Evolutionary conservation across 2,888 invertebrate species (phyloP).

Genomic region (Epicampocera succincta): DNA sequence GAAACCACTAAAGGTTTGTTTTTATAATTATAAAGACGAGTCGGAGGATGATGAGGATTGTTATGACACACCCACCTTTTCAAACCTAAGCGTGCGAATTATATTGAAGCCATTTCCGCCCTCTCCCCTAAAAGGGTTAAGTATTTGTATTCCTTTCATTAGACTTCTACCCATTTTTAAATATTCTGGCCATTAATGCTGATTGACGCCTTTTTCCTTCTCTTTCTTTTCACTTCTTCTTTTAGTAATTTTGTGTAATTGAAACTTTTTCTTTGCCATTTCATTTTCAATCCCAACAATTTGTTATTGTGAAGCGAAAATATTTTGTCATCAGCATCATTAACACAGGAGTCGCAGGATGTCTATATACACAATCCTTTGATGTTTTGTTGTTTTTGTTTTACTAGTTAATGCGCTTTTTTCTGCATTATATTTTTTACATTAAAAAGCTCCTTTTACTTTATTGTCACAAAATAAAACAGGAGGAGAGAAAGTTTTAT

Average conservation of each 20-base stretch:
- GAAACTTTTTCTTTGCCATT: slow-evolving; percentile 66
- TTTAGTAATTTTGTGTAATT: slow-evolving; percentile 68
- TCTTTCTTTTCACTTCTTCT: background rate
- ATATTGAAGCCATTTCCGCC: slow-evolving; percentile 31
- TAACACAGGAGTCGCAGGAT: slow-evolving; percentile 55
- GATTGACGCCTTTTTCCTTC: slow-evolving; percentile 67
- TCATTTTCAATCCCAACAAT: slow-evolving; percentile 41
- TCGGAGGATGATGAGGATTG: slow-evolving; percentile 4
- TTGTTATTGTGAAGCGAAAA: slow-evolving; percentile 48
- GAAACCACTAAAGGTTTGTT: slow-evolving; percentile 68
- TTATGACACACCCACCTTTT: slow-evolving; percentile 61
- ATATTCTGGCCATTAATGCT: slow-evolving; percentile 67
- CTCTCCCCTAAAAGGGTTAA: slow-evolving; percentile 63
- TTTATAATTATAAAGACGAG: slow-evolving; percentile 42
- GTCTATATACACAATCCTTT: slow-evolving; percentile 64
- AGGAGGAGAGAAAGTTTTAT: slow-evolving; percentile 70
- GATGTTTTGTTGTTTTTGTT: slow-evolving; percentile 60
- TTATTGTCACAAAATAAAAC: slow-evolving; percentile 52
- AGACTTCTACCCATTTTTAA: slow-evolving; percentile 47
- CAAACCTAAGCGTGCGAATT: slow-evolving; percentile 54
- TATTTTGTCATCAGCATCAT: slow-evolving; percentile 60
- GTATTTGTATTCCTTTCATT: slow-evolving; percentile 55
- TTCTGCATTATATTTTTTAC: slow-evolving; percentile 36
- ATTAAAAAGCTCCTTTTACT: slow-evolving; percentile 21
- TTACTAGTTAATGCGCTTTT: slow-evolving; percentile 64